Evolutionary conservation across 2,113 vertebrate species (phyloP), one percentile per base, ranked within the genome.

Genomic region (Nothoprocta pentlandii): DNA sequence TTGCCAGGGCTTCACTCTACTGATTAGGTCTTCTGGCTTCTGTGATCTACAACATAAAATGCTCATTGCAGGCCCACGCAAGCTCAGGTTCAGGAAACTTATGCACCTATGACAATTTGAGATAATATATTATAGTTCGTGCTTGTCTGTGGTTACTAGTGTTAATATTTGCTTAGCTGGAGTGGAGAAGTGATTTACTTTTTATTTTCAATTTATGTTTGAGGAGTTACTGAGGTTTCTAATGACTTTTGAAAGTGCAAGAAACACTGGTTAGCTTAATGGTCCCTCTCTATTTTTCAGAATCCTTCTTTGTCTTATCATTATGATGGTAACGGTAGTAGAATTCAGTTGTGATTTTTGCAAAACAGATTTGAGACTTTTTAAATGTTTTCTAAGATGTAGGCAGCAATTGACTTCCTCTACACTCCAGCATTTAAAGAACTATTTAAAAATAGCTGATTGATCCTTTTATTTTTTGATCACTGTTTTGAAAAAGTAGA

Each of bases 21-120:
- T 77, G n/a, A 32, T 93, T 69, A 70, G 58, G 28, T 94, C 54
- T 79, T 92, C 26, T 23, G 19, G 5, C 36, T 93, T 94, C 15
- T 44, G 0, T 89, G 44, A 53, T 80, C 32, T 47, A 86, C 49
- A 66, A n/a, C 36, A 32, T 53, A 82, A 58, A 79, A 68, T 56
- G 16, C 23, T 85, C 11, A 41, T 28, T 92, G 75, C 95, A 92
- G 78, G 94, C 87, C 84, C 12, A 5, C 85, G 63, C 90, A 94
- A 92, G 85, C 90, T 95, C 69, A 84, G 7, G 12, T 75, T 92
- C 26, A 83, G 68, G 66, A 90, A 80, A 78, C 25, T 23, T 15
- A 3, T 59, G 53, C 12, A 4, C 5, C 12, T 71, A 3, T 30
- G 49, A 74, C 32, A 90, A 47, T 61, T 71, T 15, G 32, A 76